Evolutionary conservation across 2,113 vertebrate species (phyloP).

Genomic region (Sardina pilchardus): DNA sequence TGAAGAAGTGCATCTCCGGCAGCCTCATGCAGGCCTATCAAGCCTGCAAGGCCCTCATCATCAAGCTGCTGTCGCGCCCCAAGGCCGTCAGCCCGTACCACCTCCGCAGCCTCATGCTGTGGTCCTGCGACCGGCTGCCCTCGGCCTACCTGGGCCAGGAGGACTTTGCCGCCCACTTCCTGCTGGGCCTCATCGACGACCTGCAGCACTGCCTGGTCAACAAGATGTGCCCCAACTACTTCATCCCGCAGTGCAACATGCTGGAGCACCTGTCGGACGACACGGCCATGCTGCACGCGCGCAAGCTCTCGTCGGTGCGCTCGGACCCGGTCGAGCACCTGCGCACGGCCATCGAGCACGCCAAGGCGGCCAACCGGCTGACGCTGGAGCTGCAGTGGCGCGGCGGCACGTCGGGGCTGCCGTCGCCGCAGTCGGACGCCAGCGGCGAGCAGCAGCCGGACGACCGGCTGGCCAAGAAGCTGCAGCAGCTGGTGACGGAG

Average conservation of each 20-base stretch:
- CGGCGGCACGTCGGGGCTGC: constrained; percentile 80
- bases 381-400: constrained; percentile 86
- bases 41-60: constrained; percentile 93
- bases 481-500: constrained; percentile 97
- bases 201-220: constrained; percentile 96
- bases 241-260: constrained; percentile 99
- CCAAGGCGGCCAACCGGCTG: constrained; percentile 88
- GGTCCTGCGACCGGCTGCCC: constrained; percentile 95
- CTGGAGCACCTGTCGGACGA: constrained; percentile 92
- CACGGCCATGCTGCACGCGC: constrained; percentile 84
- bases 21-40: constrained; percentile 97
- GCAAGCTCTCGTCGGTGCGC: constrained; percentile 90
- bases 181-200: constrained; percentile 94
- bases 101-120: constrained; percentile 95
- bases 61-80: constrained; percentile 88
- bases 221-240: constrained; percentile 96
- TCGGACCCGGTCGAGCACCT: constrained; percentile 92
- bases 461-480: constrained; percentile 94
- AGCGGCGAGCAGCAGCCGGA: constrained; percentile 80
- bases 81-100: constrained; percentile 95
- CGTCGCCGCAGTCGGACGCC: constrained; percentile 86
- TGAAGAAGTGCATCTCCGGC: constrained; percentile 95
- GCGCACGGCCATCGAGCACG: constrained; percentile 89
- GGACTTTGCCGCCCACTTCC: constrained; percentile 87
- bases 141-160: constrained; percentile 87